These are phyloP conservation scores for Gryllus bimaculatus DNA, from an alignment of 1,140 invertebrate genomes.

Conservation along the genomic window DNA sequence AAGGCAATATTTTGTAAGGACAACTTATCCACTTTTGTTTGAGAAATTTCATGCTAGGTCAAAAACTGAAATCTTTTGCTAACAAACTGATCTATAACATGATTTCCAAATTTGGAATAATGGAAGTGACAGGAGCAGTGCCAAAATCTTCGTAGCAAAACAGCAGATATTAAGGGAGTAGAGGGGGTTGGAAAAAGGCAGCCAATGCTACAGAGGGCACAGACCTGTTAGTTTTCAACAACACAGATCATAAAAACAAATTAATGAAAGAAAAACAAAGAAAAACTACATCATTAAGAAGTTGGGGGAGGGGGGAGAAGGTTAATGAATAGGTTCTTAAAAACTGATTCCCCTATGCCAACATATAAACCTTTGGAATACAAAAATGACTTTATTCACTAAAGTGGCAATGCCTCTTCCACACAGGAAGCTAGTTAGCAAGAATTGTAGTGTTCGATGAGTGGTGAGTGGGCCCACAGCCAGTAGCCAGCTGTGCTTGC, in stretches of 20 bases:
- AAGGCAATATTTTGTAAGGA: not conserved
- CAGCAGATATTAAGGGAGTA: too few relatives aligned
- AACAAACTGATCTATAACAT: not conserved
- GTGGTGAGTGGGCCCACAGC: slow-evolving; percentile 17
- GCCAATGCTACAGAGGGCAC: too few relatives aligned
- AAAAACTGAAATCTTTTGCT: not conserved
- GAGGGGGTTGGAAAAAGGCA: too few relatives aligned
- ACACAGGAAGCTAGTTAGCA: not conserved
- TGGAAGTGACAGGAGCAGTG: too few relatives aligned
- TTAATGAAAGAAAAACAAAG: too few relatives aligned
- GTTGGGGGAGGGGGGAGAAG: too few relatives aligned
- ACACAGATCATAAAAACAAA: too few relatives aligned
- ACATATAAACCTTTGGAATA: not conserved
- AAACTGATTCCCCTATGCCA: not conserved
- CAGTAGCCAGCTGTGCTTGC: slow-evolving; percentile 17
- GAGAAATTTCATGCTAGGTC: not conserved
- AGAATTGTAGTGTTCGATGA: slow-evolving; percentile 8
- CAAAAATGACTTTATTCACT: not conserved
- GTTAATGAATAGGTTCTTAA: too few relatives aligned
- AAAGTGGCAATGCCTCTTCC: slow-evolving; percentile 1
- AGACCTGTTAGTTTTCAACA: too few relatives aligned
- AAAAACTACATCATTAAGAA: too few relatives aligned
- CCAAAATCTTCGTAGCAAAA: too few relatives aligned
- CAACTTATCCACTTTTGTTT: not conserved
- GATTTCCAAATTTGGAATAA: too few relatives aligned